Percentiles rank a stretch among this genome's conserved stretches.
These are phyloP conservation scores for Diaperis boleti DNA, from an alignment of 2,888 invertebrate genomes.

Conservation along the genomic window DNA sequence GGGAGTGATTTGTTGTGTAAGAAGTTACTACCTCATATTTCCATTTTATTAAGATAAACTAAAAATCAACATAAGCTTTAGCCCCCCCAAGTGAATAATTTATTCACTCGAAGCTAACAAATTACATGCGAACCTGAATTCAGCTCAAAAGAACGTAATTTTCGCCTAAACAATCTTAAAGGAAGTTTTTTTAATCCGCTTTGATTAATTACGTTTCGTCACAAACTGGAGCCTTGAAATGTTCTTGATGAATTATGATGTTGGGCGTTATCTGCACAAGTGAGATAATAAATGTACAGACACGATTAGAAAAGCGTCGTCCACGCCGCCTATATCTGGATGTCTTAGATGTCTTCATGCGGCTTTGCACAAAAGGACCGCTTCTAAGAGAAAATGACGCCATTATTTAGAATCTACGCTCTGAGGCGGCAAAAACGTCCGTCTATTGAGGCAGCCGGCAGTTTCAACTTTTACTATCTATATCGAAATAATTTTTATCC, in stretches of 20 bases:
- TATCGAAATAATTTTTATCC: constrained; percentile 28
- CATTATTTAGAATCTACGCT: constrained; percentile 57
- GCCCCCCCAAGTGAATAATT: constrained; percentile 45
- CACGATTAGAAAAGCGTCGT: constrained; percentile 43
- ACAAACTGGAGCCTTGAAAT: constrained; percentile 46
- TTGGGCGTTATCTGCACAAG: constrained; percentile 36
- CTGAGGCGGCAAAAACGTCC: constrained; percentile 44
- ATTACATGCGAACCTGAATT: constrained; percentile 42
- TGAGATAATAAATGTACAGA: constrained; percentile 48
- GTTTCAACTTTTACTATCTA: constrained; percentile 30
- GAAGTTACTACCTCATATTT: no score
- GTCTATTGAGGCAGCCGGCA: constrained; percentile 48
- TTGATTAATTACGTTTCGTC: constrained; percentile 55
- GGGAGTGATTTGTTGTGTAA: no score
- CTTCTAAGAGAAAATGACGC: constrained; percentile 54
- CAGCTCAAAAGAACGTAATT: constrained; percentile 47
- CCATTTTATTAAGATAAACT: no score
- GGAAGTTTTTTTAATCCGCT: constrained; percentile 51
- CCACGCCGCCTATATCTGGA: constrained; percentile 50
- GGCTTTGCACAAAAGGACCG: constrained; percentile 55
- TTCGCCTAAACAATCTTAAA: constrained; percentile 45
- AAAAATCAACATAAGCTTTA: no score
- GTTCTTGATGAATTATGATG: constrained; percentile 52
- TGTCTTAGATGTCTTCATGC: constrained; percentile 54
- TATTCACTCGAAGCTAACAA: constrained; percentile 41